Evolutionary conservation across 2,888 invertebrate genomes (phyloP).

Genomic region (Eristalis intricaria): DNA sequence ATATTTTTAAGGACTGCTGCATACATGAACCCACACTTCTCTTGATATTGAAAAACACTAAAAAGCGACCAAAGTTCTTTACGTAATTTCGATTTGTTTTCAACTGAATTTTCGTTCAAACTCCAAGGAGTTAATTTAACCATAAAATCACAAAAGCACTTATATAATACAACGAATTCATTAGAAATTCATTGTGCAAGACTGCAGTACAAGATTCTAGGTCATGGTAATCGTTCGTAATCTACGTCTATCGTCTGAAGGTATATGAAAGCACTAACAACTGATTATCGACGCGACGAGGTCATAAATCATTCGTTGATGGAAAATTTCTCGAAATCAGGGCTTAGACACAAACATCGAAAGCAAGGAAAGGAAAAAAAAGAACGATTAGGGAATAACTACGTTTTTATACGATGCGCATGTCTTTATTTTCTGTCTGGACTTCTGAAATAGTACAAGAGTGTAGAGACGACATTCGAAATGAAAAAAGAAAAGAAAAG

Average conservation of each 20-base stretch:
- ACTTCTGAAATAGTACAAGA: conserved; percentile 16
- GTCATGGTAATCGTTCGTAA: background rate
- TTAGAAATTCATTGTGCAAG: background rate
- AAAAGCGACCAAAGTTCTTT: no score
- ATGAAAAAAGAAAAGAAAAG: background rate
- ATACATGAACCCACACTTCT: no score
- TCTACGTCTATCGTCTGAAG: background rate
- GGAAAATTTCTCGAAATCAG: background rate
- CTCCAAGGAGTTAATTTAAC: background rate
- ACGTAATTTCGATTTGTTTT: background rate
- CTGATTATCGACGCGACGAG: background rate
- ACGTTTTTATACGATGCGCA: conserved; percentile 50
- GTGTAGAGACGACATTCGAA: conserved; percentile 24
- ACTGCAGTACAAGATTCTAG: background rate
- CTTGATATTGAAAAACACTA: no score
- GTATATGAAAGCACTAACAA: background rate
- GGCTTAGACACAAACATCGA: background rate
- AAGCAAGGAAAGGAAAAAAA: conserved; percentile 1
- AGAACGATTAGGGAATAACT: conserved; percentile 21
- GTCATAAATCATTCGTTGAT: background rate
- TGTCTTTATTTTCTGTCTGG: conserved; percentile 51
- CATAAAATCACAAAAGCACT: background rate
- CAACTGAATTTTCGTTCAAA: no score
- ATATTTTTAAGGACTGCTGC: no score
- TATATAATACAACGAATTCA: background rate